These are phyloP conservation scores for Silvanus unidentatus DNA, from an alignment of 2,888 invertebrate species.

Conservation along the genomic window DNA sequence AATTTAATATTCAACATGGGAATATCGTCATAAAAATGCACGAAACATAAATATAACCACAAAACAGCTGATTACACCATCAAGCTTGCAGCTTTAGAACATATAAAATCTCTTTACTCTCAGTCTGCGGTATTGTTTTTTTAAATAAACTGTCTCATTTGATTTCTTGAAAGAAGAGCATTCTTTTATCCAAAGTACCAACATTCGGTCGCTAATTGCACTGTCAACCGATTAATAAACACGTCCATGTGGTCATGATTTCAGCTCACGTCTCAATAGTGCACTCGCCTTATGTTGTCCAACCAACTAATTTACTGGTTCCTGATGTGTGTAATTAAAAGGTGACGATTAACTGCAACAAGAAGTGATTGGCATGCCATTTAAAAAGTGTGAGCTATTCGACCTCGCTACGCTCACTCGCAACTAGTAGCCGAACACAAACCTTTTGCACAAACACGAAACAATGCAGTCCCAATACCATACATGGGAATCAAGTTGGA, in stretches of 20 bases:
- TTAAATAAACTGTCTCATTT: too few relatives aligned
- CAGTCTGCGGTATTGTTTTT: too few relatives aligned
- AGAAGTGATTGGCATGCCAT: constrained; percentile 46
- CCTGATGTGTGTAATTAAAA: constrained; percentile 42
- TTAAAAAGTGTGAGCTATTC: constrained; percentile 42
- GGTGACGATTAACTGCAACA: constrained; percentile 48
- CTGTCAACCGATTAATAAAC: constrained; percentile 10
- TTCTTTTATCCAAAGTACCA: too few relatives aligned
- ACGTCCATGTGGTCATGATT: constrained; percentile 19
- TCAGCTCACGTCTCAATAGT: constrained; percentile 28
- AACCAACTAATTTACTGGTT: constrained; percentile 36
- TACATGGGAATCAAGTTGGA: constrained; percentile 23
- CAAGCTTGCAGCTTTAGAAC: too few relatives aligned
- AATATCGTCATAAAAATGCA: too few relatives aligned
- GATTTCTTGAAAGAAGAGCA: too few relatives aligned
- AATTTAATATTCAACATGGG: too few relatives aligned
- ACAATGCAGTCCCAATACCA: constrained; percentile 22
- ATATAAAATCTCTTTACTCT: too few relatives aligned
- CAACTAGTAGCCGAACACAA: constrained; percentile 14
- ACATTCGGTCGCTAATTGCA: background rate
- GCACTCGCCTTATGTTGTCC: constrained; percentile 24
- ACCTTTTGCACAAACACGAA: constrained; percentile 12
- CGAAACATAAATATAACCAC: too few relatives aligned
- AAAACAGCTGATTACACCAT: too few relatives aligned
- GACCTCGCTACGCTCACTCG: constrained; percentile 29